Base-by-base conservation (phyloP, 2,113 vertebrate genomes). In the Cheilinus undulatus region DNA sequence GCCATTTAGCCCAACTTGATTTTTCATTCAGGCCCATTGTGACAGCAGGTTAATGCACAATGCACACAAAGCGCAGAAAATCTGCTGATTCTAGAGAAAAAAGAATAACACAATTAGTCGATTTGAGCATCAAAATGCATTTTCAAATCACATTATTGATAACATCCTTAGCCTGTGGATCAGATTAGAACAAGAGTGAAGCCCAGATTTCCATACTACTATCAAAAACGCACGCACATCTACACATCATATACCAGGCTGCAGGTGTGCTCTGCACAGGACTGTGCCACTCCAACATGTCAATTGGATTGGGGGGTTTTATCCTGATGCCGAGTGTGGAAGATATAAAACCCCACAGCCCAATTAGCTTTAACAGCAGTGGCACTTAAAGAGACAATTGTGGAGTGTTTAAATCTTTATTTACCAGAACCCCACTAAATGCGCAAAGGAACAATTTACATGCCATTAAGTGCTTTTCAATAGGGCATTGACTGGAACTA, bases 401-500 rank as follows among this genome's bases (percentile, higher is more conserved):
- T 93, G 86, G 89, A 94, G 94, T 95, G 94, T 95, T 96, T 96
- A 96, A 96, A 97, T 96, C 95, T 96, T 96, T 96, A 96, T 97
- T 96, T 96, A 96, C 94, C 95, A 95, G 95, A 95, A 95, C 94
- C 92, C 81, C 93, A 94, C 94, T 96, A 96, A 96, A 96, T 94
- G 91, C 86, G 90, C 89, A 92, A 88, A 91, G 91, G 88, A 95
- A 94, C 95, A 94, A 96, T 97, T 98, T 98, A 96, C 95, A 95
- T 96, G 93, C 94, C 96, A 97, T 98, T 97, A 97, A 97, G 94
- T 91, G 94, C 95, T 97, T 97, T 96, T 96, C 95, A 96, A 96
- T 95, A 95, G 95, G 85, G 93, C 95, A 97, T 95, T 91, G 93
- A 98, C 95, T 94, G 95, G 96, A 97, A 97, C 96, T 96, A 96